Evolutionary conservation across 1,140 invertebrate genomes (phyloP).

Genomic region (Wasmannia auropunctata): DNA sequence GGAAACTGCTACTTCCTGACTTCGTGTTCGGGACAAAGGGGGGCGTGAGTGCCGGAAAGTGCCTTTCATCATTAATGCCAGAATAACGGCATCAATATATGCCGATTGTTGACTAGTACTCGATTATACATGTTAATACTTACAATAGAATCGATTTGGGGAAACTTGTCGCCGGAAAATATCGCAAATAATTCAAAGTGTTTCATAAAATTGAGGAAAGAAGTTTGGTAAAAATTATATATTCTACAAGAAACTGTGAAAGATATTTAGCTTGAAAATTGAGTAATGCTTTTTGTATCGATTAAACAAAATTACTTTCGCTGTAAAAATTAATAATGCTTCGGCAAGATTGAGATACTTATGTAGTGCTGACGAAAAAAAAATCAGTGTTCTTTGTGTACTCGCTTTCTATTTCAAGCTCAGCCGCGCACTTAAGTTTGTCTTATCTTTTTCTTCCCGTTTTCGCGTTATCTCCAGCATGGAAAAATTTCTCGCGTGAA

Average conservation of each 20-base stretch:
- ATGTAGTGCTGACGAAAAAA: background rate
- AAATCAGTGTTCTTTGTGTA: background rate
- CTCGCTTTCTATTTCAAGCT: background rate
- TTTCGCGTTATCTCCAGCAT: slow-evolving; percentile 22
- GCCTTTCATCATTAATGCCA: slow-evolving; percentile 57
- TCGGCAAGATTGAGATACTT: background rate
- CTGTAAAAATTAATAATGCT: background rate
- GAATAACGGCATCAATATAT: slow-evolving; percentile 28
- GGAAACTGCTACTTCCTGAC: slow-evolving; percentile 61
- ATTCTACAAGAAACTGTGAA: background rate
- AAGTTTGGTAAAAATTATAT: background rate
- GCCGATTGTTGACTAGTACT: background rate
- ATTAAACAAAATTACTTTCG: background rate
- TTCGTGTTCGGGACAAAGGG: slow-evolving; percentile 40
- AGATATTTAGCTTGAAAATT: background rate
- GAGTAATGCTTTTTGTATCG: too few species aligned
- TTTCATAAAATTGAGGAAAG: background rate
- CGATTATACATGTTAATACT: slow-evolving; percentile 7
- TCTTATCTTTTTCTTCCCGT: slow-evolving; percentile 35
- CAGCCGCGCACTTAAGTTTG: background rate
- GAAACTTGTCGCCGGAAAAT: background rate
- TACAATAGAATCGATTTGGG: background rate
- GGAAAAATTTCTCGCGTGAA: slow-evolving; percentile 45
- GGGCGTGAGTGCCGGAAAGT: slow-evolving; percentile 53
- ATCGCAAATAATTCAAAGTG: background rate